phyloP scores from a whole-genome alignment of 2,888 invertebrate genomes.

The Hermaeophaga mercurialis region DNA sequence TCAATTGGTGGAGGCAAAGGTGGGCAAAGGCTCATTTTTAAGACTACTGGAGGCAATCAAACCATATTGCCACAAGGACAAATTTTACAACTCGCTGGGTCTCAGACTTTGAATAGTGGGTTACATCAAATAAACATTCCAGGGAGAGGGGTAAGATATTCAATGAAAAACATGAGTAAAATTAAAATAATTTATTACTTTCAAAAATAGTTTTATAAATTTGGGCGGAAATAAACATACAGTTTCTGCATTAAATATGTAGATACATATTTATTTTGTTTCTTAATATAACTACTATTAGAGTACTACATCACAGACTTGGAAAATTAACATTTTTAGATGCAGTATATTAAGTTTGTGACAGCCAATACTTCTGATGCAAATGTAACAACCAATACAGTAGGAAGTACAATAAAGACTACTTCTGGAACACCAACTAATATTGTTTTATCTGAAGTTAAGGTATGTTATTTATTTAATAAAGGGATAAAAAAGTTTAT shows the following conservation, averaged over 20 bases:
- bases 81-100: constrained; percentile 52
- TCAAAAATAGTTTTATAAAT: not conserved
- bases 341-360: constrained; percentile 75
- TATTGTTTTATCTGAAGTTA: constrained; percentile 50
- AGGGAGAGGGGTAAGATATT: constrained; percentile 66
- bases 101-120: constrained; percentile 56
- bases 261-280: too few species aligned
- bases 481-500: too few species aligned
- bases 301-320: too few species aligned
- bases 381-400: constrained; percentile 49
- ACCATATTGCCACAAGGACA: constrained; percentile 57
- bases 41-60: constrained; percentile 52
- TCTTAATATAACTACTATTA: too few species aligned
- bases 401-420: constrained; percentile 42
- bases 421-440: constrained; percentile 39
- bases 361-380: constrained; percentile 57
- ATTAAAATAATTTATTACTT: not conserved
- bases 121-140: constrained; percentile 76
- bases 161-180: not conserved
- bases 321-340: too few species aligned
- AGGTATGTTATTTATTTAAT: too few species aligned
- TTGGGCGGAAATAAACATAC: too few species aligned
- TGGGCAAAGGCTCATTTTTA: constrained; percentile 63
- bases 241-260: too few species aligned
- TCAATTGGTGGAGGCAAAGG: constrained; percentile 59